phyloP scores from a whole-genome alignment of 2,888 invertebrate species.

The Drosophila pseudotakahashii region DNA sequence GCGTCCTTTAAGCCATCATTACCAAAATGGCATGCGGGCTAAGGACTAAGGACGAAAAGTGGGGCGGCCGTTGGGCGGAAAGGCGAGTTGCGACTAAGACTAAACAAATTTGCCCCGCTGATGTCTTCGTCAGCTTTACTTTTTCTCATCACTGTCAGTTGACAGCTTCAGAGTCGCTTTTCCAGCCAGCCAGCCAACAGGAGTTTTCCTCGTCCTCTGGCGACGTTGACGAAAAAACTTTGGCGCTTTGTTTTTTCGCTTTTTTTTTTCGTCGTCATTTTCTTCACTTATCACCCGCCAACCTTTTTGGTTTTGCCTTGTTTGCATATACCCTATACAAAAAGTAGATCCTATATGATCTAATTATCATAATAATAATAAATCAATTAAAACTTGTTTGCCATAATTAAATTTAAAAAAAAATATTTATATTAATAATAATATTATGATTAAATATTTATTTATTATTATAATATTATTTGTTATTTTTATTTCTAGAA shows the following conservation, averaged over 20 bases:
- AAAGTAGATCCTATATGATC: no score
- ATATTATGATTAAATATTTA: no score
- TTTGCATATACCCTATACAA: slow-evolving; percentile 1
- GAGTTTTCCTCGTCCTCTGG: slow-evolving; percentile 37
- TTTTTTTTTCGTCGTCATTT: slow-evolving; percentile 20
- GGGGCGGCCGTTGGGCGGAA: not conserved
- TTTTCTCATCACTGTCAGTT: slow-evolving; percentile 78
- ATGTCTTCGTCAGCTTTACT: slow-evolving; percentile 78
- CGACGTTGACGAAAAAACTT: slow-evolving; percentile 59
- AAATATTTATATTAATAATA: no score
- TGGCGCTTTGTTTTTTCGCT: slow-evolving; percentile 37
- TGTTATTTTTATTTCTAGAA: not conserved
- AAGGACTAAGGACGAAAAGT: slow-evolving; percentile 5
- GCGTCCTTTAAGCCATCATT: slow-evolving; percentile 76
- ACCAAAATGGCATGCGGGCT: slow-evolving; percentile 71
- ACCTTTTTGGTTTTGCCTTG: slow-evolving; percentile 11
- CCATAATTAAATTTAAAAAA: no score
- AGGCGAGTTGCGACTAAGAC: slow-evolving; percentile 65
- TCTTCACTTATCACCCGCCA: slow-evolving; percentile 30
- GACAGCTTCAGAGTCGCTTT: slow-evolving; percentile 69
- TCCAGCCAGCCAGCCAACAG: slow-evolving; percentile 35
- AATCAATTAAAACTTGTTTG: no score
- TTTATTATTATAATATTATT: not conserved
- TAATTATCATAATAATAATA: no score
- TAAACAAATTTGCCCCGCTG: slow-evolving; percentile 75